phyloP scores from a whole-genome alignment of 2,888 invertebrate species.

The Cephus pulcher region DNA sequence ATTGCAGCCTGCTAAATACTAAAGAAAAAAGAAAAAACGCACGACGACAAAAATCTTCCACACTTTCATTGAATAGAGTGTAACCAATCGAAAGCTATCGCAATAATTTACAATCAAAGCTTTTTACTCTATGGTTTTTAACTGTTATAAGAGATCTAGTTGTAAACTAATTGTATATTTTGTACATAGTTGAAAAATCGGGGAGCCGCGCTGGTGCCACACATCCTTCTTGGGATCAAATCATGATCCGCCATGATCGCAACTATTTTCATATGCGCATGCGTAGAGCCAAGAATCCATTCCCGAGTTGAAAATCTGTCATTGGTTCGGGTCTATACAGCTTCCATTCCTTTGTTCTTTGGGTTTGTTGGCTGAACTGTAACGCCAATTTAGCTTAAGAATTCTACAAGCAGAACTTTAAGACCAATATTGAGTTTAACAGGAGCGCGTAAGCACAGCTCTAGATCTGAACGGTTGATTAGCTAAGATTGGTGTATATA shows the following conservation, averaged over 20 bases:
- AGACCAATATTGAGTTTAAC: no score
- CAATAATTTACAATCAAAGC: slow-evolving; percentile 55
- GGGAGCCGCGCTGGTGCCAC: background rate
- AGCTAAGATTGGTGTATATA: no score
- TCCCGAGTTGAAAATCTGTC: background rate
- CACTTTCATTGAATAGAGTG: slow-evolving; percentile 3
- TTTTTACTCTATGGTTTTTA: slow-evolving; percentile 33
- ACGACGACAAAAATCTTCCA: background rate
- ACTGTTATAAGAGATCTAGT: background rate
- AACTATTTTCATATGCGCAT: background rate
- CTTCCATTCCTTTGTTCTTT: no score
- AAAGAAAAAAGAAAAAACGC: background rate
- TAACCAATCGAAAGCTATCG: slow-evolving; percentile 26
- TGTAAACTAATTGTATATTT: background rate
- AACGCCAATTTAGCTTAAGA: no score
- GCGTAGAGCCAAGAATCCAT: background rate
- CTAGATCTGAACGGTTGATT: no score
- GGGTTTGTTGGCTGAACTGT: no score
- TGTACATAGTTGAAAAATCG: background rate
- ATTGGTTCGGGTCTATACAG: no score
- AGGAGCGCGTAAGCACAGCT: no score
- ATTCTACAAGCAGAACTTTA: no score
- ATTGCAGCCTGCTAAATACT: background rate
- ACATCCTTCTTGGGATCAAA: background rate
- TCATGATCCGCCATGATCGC: background rate